Conservation (phyloP, 1,140 invertebrate species). For the Heterodera schachtii region DNA sequence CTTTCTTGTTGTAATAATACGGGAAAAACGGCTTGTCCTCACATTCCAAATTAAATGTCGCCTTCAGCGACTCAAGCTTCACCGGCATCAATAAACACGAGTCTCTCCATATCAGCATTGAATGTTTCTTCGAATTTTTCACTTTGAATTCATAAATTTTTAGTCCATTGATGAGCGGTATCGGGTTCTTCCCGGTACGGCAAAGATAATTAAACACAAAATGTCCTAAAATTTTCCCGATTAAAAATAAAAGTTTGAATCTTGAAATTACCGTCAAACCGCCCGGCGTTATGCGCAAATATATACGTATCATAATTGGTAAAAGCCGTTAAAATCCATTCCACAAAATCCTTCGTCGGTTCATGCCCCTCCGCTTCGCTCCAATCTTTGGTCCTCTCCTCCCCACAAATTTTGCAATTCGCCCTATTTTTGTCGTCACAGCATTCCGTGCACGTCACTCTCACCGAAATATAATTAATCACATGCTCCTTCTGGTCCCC, state of each 20-base stretch:
- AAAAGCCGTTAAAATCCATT: not conserved
- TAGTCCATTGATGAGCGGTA: not conserved
- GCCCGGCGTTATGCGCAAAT: not conserved
- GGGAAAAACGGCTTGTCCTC: not conserved
- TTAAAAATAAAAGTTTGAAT: too few relatives aligned
- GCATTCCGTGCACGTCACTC: not conserved
- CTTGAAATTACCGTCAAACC: not conserved
- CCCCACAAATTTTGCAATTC: not conserved
- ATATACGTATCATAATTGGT: not conserved
- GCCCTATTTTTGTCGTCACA: not conserved
- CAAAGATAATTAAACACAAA: not conserved
- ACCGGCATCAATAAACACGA: not conserved
- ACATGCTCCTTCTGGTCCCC: not conserved
- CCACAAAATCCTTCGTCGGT: not conserved
- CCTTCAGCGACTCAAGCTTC: not conserved
- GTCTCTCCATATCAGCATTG: not conserved
- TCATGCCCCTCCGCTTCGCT: not conserved
- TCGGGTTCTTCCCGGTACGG: not conserved
- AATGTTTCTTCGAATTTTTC: not conserved
- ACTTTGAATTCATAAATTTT: constrained; percentile 8
- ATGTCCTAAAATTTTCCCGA: not conserved
- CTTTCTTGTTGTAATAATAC: not conserved
- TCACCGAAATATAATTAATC: not conserved
- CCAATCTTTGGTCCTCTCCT: not conserved
- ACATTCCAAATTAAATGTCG: constrained; percentile 3